phyloP scores from a whole-genome alignment of 2,797 vertebrate species.

The Tapirus indicus region DNA sequence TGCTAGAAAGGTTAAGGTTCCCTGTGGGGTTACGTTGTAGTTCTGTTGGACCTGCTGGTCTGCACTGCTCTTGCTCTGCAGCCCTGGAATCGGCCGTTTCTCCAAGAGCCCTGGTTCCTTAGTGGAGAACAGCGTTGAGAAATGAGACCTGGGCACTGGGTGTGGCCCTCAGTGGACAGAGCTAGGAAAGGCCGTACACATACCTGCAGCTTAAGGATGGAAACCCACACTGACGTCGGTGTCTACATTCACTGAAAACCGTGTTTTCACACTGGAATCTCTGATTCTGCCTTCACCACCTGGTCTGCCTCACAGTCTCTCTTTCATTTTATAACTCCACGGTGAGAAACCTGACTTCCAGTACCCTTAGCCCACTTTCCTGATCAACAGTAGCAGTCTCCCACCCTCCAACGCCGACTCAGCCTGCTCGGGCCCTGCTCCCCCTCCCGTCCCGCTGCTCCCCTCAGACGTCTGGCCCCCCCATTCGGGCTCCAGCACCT shows the following conservation, averaged over 20 bases:
- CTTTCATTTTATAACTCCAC: background rate
- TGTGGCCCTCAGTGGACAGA: too few species aligned
- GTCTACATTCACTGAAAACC: background rate
- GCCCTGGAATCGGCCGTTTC: background rate
- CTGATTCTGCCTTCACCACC: rapidly evolving
- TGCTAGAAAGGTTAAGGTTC: background rate
- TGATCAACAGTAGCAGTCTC: background rate
- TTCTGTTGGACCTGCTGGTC: background rate
- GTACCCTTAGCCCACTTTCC: background rate
- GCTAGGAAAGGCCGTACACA: too few species aligned
- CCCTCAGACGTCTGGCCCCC: background rate
- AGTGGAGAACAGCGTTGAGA: rapidly evolving
- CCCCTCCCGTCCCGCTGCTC: background rate
- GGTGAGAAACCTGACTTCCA: rapidly evolving
- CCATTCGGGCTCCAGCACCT: background rate
- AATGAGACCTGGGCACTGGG: background rate
- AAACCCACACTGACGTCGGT: background rate
- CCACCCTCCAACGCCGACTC: too few species aligned
- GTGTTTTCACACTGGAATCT: background rate
- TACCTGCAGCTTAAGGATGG: too few species aligned
- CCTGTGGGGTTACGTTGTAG: rapidly evolving
- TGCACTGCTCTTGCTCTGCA: rapidly evolving
- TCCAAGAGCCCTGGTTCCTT: background rate
- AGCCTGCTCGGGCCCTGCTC: background rate
- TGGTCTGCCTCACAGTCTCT: background rate